Evolutionary conservation across 2,888 invertebrate species (phyloP).

Genomic region (Encarsia formosa): DNA sequence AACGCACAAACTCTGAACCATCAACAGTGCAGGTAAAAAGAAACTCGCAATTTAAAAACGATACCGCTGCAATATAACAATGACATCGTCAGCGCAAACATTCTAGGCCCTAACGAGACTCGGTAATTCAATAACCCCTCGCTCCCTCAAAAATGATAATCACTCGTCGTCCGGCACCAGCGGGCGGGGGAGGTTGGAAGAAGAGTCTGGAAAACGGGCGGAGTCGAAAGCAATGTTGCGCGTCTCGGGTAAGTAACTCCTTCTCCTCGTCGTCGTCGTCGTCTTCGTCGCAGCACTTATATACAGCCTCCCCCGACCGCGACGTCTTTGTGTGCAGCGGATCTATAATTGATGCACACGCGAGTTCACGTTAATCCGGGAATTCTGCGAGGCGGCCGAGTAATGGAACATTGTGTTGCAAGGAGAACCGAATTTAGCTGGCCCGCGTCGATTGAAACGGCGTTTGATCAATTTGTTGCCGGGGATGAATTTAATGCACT

Average conservation of each 20-base stretch:
- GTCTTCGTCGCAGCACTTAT: too few species aligned
- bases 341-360: conserved; percentile 28
- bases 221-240: conserved; percentile 27
- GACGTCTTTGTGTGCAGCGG: too few species aligned
- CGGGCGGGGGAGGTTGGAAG: neutral
- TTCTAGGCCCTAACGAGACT: conserved; percentile 24
- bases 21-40: too few species aligned
- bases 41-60: too few species aligned
- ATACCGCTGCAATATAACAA: too few species aligned
- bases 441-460: conserved; percentile 10
- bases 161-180: too few species aligned
- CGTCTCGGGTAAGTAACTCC: conserved; percentile 21
- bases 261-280: conserved; percentile 15
- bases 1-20: too few species aligned
- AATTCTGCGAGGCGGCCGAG: conserved; percentile 11
- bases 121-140: conserved; percentile 19
- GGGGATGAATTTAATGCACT: too few species aligned
- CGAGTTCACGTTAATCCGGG: conserved; percentile 26
- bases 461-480: conserved; percentile 17
- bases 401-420: conserved; percentile 19
- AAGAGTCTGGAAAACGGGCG: conserved; percentile 18
- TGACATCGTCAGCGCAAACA: too few species aligned
- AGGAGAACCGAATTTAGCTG: neutral
- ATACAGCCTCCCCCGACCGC: too few species aligned
- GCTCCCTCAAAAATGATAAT: conserved; percentile 23